These are phyloP conservation scores for Littorina saxatilis DNA, from an alignment of 1,140 invertebrate species.

Conservation along the genomic window DNA sequence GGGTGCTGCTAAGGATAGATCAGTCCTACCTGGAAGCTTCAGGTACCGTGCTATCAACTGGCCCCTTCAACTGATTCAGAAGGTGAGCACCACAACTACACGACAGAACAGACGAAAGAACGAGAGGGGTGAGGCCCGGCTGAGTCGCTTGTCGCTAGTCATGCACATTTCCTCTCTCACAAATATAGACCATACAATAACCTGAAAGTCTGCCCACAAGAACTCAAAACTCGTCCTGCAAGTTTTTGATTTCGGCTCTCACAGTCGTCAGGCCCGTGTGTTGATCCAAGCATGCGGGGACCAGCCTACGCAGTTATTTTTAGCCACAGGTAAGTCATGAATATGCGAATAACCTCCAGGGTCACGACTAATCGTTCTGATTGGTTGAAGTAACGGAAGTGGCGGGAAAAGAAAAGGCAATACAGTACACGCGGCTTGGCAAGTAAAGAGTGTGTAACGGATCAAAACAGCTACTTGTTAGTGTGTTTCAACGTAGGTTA, in stretches of 20 bases:
- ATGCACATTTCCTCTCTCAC: slow-evolving; percentile 19
- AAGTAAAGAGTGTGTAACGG: too few species aligned
- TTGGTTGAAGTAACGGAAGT: slow-evolving; percentile 15
- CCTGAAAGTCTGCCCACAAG: slow-evolving; percentile 14
- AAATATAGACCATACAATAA: slow-evolving; percentile 44
- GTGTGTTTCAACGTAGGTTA: too few species aligned
- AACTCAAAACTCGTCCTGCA: slow-evolving; percentile 39
- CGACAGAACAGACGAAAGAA: slow-evolving; percentile 2
- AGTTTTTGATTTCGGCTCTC: slow-evolving; percentile 26
- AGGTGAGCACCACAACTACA: too few species aligned
- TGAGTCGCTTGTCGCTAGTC: slow-evolving; percentile 20
- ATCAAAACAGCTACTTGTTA: too few species aligned
- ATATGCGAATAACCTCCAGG: not conserved
- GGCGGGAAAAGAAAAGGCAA: slow-evolving; percentile 25
- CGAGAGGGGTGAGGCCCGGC: slow-evolving; percentile 36
- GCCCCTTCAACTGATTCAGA: too few species aligned
- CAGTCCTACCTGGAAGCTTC: not conserved
- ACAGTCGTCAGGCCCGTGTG: not conserved
- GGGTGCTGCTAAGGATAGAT: not conserved
- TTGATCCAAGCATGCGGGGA: slow-evolving; percentile 16
- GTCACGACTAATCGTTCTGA: not conserved
- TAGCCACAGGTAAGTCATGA: not conserved
- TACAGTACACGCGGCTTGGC: too few species aligned
- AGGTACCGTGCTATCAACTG: too few species aligned
- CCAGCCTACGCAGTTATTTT: slow-evolving; percentile 9